A percentile compares a stretch with the other conserved stretches of the same genome.
Conservation (phyloP, 2,113 vertebrate genomes). For the Globicephala melas region DNA sequence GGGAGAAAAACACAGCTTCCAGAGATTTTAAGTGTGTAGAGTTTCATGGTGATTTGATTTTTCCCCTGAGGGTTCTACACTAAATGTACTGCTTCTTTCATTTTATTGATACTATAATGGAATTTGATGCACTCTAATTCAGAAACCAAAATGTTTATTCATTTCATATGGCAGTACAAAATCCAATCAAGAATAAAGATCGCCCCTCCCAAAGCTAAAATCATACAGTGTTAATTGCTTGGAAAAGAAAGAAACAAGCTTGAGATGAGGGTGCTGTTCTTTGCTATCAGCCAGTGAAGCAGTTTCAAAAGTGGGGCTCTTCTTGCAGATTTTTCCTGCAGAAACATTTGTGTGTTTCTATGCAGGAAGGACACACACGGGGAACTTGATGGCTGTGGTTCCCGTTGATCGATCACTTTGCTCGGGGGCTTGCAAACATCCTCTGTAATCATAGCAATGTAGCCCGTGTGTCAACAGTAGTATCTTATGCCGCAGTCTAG, state of each 20-base stretch:
- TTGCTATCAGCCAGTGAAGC: background rate
- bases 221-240: constrained; percentile 58
- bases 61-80: background rate
- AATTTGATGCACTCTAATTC: constrained; percentile 59
- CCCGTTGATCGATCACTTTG: background rate
- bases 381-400: background rate
- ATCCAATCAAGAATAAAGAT: constrained; percentile 67
- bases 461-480: background rate
- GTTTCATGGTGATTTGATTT: constrained; percentile 51
- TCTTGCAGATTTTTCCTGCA: background rate
- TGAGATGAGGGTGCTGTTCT: background rate
- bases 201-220: constrained; percentile 10
- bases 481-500: background rate
- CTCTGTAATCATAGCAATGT: background rate
- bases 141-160: constrained; percentile 58
- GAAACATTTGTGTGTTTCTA: background rate
- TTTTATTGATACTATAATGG: constrained; percentile 56
- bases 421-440: background rate
- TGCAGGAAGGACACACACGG: background rate
- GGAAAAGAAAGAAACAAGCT: constrained; percentile 39
- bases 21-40: background rate
- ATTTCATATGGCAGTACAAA: constrained; percentile 60
- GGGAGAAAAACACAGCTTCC: background rate
- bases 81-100: constrained; percentile 60
- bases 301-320: background rate